phyloP scores from a whole-genome alignment of 2,888 invertebrate species.

The Mechanitis mazaeus region DNA sequence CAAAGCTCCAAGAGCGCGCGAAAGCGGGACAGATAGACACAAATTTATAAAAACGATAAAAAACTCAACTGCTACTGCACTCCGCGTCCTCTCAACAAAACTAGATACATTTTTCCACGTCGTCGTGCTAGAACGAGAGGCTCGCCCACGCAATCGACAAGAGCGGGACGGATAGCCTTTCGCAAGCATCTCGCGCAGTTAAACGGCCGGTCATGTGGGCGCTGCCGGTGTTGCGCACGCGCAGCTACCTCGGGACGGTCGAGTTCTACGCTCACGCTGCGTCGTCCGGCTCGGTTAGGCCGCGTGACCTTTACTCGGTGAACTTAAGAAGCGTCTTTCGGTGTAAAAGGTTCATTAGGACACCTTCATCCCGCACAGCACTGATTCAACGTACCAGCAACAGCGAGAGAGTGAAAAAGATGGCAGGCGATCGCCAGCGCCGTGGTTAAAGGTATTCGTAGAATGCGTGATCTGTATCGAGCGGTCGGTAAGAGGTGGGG shows the following conservation, averaged over 20 bases:
- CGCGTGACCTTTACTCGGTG: constrained; percentile 74
- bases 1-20: constrained; percentile 68
- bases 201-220: constrained; percentile 73
- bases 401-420: constrained; percentile 67
- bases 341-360: constrained; percentile 71
- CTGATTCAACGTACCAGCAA: constrained; percentile 53
- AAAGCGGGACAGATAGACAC: constrained; percentile 73
- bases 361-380: constrained; percentile 63
- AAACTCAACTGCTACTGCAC: constrained; percentile 70
- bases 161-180: constrained; percentile 49
- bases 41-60: constrained; percentile 76
- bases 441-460: constrained; percentile 73
- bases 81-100: constrained; percentile 74
- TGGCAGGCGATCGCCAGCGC: constrained; percentile 60
- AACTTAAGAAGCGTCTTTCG: constrained; percentile 75
- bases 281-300: constrained; percentile 70
- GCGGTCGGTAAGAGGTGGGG: constrained; percentile 55
- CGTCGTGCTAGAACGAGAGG: constrained; percentile 53
- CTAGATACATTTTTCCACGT: constrained; percentile 76
- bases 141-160: constrained; percentile 27
- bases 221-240: constrained; percentile 76
- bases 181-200: constrained; percentile 51
- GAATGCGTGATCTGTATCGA: constrained; percentile 77
- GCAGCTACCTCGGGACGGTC: constrained; percentile 68
- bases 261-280: constrained; percentile 71